Base-by-base conservation (phyloP, 2,797 vertebrate genomes). In the Myotis pilosus region DNA sequence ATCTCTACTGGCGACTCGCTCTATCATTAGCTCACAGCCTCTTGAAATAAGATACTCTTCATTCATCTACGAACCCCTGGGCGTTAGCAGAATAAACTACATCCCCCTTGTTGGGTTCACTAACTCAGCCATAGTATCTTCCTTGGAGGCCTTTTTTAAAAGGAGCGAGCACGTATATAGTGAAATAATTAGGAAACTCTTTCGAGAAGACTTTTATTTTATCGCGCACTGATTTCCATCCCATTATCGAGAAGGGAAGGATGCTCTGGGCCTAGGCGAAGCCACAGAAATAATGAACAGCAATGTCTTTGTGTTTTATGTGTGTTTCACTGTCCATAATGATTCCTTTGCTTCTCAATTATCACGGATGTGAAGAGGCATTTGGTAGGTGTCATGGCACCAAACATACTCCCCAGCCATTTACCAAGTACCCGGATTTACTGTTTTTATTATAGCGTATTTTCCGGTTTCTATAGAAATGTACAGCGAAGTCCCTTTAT, bases 161-260 rank as follows among this genome's bases (percentile, higher is more conserved):
- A 94, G 20, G 38, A 83, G 20, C 12, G 3, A 80, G 25, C 15
- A 4, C 30, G 1, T 69, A 33, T 33, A 11, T 49, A 91, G 93
- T 95, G 53, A 97, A 95, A 95, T 95, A 95, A 96, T 96, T 95
- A 96, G 80, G 93, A 95, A 94, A 95, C 85, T 94, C 93, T 94
- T 89, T 89, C 88, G 71, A 82, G 91, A 94, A 91, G 36, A 38
- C 88, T 95, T 86, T 79, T 95, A 79, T 94, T 92, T 96, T 92
- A 89, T 25, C 68, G 74, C 49, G n/a, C 53, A 38, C 33, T 72
- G 66, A 93, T 91, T 79, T 85, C 90, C 62, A 38, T 69, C 30
- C 49, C 71, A 92, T 96, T 97, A 95, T 87, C 96, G 81, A 84
- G 97, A 36, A 41, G 93, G 95, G n/a, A 51, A 51, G 81, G 51